Evolutionary conservation across 2,113 vertebrate species (phyloP), one percentile per base, ranked within the genome.

Genomic region (Nothoprocta perdicaria): DNA sequence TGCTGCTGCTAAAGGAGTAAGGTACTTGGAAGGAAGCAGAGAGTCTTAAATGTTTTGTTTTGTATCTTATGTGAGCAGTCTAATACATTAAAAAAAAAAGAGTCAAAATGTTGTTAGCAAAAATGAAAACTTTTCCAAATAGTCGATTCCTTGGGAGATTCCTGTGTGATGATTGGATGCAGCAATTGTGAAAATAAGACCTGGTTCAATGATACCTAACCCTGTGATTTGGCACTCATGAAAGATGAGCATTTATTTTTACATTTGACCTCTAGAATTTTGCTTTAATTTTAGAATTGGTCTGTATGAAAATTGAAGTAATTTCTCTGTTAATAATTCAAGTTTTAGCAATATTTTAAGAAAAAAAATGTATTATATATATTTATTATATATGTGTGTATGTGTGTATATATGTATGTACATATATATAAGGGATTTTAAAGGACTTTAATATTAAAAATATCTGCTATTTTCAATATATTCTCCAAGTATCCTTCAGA

Each of bases 301-400:
- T 46, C 19, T 11, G 4, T 27, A 55, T 18, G 3, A 55, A 46
- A 23, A 50, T 33, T 9, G 1, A 5, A 65, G 3, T 65, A 65
- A 12, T 48, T 55, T 75, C 1, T 67, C 1, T 67, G 4, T 6
- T 1, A 35, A 10, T 9, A 0, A 62, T 89, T 84, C 74, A 0
- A 21, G 45, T 63, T 91, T 84, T 41, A 66, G 61, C 63, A 27
- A 24, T 43, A 3, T 26, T 46, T 57, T 63, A 45, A 19, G 62
- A 24, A 0, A 69, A 43, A 22, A n/a, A n/a, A n/a, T 29, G 79
- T 84, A 15, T 41, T 38, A 35, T 2, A 31, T 0, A 1, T n/a
- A 45, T 46, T 46, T 46, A 21, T 46, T 17, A 45, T 17, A 38
- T 38, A 8, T 38, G 35, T 38, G 43, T 45, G 18, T 46, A 21